These are phyloP conservation scores for Meloidogyne chitwoodi DNA, from an alignment of 1,140 invertebrate genomes.

Conservation along the genomic window DNA sequence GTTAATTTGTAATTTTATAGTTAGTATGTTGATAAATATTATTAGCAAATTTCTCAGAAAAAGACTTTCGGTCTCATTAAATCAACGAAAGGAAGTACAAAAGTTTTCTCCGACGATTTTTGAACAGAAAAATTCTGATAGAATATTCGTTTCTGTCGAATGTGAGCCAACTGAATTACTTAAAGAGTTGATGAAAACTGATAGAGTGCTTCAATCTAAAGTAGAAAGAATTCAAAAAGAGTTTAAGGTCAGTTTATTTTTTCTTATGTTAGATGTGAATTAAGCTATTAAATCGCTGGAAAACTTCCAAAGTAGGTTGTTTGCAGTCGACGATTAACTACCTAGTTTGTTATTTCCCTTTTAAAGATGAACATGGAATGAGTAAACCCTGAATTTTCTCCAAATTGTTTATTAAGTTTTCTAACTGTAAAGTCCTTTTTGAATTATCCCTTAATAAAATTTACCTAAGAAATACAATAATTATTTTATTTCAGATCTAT, in stretches of 20 bases:
- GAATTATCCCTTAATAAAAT: too few relatives aligned
- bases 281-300: too few relatives aligned
- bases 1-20: background rate
- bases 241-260: background rate
- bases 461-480: too few relatives aligned
- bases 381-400: too few relatives aligned
- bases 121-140: background rate
- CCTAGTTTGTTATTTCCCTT: too few relatives aligned
- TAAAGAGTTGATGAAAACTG: background rate
- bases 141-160: background rate
- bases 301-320: too few relatives aligned
- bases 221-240: constrained; percentile 2
- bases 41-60: background rate
- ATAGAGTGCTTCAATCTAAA: background rate
- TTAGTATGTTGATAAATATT: background rate
- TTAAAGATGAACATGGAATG: too few relatives aligned
- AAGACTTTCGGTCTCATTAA: background rate
- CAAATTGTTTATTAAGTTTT: too few relatives aligned
- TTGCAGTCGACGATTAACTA: too few relatives aligned
- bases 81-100: background rate
- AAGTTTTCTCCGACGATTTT: background rate
- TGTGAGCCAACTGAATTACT: background rate
- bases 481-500: background rate
- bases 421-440: too few relatives aligned
- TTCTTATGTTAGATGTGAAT: too few relatives aligned